Evolutionary conservation across 2,888 invertebrate species (phyloP).

Genomic region (Melanchra persicariae): DNA sequence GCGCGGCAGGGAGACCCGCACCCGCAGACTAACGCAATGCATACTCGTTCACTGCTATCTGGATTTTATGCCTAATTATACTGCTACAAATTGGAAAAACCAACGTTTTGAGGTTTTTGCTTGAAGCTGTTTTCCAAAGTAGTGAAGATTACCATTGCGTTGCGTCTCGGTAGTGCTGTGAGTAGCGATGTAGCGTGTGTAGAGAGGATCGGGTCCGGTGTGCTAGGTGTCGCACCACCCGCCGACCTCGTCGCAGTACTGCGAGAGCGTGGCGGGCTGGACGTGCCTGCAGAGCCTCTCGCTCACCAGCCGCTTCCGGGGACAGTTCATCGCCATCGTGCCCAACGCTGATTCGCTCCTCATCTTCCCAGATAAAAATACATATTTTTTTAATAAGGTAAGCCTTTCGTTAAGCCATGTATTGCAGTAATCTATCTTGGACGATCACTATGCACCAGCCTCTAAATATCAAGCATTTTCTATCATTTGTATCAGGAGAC

Average conservation of each 20-base stretch:
- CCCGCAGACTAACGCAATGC: conserved; percentile 7
- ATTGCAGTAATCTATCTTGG: conserved; percentile 5
- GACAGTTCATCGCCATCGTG: conserved; percentile 96
- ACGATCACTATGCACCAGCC: no score
- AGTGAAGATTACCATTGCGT: conserved; percentile 13
- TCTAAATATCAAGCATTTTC: not conserved
- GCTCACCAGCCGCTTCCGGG: conserved; percentile 98
- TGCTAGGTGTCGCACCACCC: conserved; percentile 94
- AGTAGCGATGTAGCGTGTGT: conserved; percentile 7
- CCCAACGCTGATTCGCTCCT: conserved; percentile 92
- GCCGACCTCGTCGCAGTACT: conserved; percentile 91
- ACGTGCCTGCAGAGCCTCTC: conserved; percentile 97
- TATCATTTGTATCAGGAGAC: no score
- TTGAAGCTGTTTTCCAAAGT: not conserved
- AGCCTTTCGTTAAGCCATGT: conserved; percentile 16
- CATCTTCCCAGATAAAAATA: conserved; percentile 91
- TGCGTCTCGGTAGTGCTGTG: conserved; percentile 16
- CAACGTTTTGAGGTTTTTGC: not conserved
- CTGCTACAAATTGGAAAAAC: no score
- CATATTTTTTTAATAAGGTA: conserved; percentile 97
- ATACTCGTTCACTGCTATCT: not conserved
- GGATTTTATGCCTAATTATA: not conserved
- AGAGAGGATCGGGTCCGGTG: not conserved
- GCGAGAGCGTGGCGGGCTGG: conserved; percentile 96
- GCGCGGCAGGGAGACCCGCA: conserved; percentile 16